Evolutionary conservation across 2,113 vertebrate species (phyloP), one percentile per base, ranked within the genome.

Genomic region (Astur gentilis): DNA sequence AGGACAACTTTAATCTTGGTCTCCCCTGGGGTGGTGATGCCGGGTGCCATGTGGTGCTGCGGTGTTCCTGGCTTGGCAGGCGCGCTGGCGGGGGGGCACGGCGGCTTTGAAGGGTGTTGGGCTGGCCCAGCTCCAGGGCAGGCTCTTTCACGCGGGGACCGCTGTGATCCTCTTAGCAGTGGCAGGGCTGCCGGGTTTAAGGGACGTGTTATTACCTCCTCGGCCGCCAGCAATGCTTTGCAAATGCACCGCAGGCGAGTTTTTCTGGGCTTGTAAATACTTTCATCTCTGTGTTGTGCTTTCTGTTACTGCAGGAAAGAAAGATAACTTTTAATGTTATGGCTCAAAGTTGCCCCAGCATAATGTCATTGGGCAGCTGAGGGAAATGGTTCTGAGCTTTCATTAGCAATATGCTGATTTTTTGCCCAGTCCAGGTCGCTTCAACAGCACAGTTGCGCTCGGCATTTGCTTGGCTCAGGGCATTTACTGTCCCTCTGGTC

Each of bases 401-500:
- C 45, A 3, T 6, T 49, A 49, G 36, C 13, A 3, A 15, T 7
- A 2, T 2, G 22, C 38, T 38, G 72, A 5, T 45, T 31, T 60
- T 31, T 10, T 1, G 1, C 23, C 42, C 4, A 2, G 13, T 6
- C 27, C 23, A 5, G 58, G 21, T 65, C 26, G 0, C 40, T 14
- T 25, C 9, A 4, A 2, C 40, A 2, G 40, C 0, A 5, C 0
- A 8, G 38, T 4, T 11, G 8, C 31, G 27, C 52, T 54, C 6
- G 6, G 52, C 52, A 7, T 11, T 11, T 45, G 42, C 11, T 26
- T 8, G 77, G 40, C 80, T 27, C 11, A 0, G 3, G 55, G 88
- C 13, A 2, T 13, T 55, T 26, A 6, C 26, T 7, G 22, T 36
- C 67, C 66, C 21, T 16, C 16, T 1, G 14, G 23, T 2, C 45